Evolutionary conservation across 2,113 vertebrate species (phyloP), one percentile per base, ranked within the genome.

Genomic region (Trochalopteron elliotii): DNA sequence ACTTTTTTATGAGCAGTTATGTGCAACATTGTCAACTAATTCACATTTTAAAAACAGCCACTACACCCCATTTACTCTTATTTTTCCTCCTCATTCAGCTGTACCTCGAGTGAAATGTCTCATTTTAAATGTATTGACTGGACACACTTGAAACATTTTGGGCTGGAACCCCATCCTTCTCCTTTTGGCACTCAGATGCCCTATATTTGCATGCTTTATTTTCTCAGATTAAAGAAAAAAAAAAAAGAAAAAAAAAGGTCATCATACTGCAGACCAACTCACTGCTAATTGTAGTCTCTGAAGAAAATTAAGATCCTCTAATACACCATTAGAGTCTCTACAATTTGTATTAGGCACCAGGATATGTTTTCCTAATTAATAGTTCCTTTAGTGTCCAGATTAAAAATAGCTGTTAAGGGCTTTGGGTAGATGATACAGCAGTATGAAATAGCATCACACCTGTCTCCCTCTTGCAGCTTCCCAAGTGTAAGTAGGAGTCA

Each of bases 341-440:
- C 91, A 93, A 39, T 69, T 93, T 90, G 75, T 91, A 40, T 77
- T 64, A 96, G 91, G 57, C 91, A 94, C 80, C 71, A 70, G 33
- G 93, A 92, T 96, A 91, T 23, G 40, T 72, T 96, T 98, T 96
- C 78, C 89, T 97, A 94, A 93, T 96, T 95, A 95, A 96, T 89
- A 87, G 76, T 89, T 89, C 86, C 90, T 95, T 95, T 82, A 87
- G 68, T 91, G 85, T 80, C 87, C 86, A 74, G 76, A 94, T 81
- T 94, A 95, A 96, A 98, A 97, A 97, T 93, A 96, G 91, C 97
- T 94, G 72, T 96, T 94, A 92, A 92, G 96, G 82, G 77, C 93
- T 85, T 74, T 93, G 88, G 80, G 94, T 88, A 83, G 90, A 90
- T 97, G 96, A 98, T 92, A 86, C 96, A 95, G 96, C 93, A 97